Conservation (phyloP, 1,140 invertebrate species). For the Orchestia grillus region DNA sequence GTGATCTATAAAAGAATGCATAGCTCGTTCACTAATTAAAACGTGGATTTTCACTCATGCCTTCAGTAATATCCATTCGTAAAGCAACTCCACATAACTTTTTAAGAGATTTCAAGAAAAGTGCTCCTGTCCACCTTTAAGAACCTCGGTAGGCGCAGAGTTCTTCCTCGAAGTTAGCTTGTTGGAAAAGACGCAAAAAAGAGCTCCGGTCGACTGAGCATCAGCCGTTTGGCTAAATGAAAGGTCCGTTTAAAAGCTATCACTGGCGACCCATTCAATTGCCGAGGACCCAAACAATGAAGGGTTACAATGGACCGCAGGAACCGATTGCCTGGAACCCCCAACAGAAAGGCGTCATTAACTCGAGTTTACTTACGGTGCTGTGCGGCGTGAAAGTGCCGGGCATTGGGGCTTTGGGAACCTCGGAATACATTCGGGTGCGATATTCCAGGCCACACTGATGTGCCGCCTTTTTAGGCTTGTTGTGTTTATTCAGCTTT, state of each 20-base stretch:
- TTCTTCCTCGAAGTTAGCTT: not conserved
- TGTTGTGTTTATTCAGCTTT: no score
- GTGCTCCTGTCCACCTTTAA: not conserved
- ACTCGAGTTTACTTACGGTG: constrained; percentile 24
- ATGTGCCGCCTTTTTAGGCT: no score
- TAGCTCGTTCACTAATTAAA: not conserved
- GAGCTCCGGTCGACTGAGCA: not conserved
- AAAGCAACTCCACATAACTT: not conserved
- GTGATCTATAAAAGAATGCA: not conserved
- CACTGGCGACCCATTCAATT: constrained; percentile 46
- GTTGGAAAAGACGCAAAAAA: not conserved
- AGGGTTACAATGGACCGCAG: constrained; percentile 41
- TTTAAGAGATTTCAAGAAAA: not conserved
- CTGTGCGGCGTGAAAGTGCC: not conserved
- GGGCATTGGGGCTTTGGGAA: no score
- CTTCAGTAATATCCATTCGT: not conserved
- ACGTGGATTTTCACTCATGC: not conserved
- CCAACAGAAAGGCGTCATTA: not conserved
- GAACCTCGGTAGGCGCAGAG: not conserved
- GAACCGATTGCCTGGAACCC: constrained; percentile 28
- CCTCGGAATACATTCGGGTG: no score
- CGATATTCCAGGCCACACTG: no score
- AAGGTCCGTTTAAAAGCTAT: constrained; percentile 46
- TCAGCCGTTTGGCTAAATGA: constrained; percentile 18
- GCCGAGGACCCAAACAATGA: constrained; percentile 52